A percentile compares a stretch with the other conserved stretches of the same genome.
Evolutionary conservation across 2,888 invertebrate genomes (phyloP).

Genomic region (Aleiodes leptofemur): DNA sequence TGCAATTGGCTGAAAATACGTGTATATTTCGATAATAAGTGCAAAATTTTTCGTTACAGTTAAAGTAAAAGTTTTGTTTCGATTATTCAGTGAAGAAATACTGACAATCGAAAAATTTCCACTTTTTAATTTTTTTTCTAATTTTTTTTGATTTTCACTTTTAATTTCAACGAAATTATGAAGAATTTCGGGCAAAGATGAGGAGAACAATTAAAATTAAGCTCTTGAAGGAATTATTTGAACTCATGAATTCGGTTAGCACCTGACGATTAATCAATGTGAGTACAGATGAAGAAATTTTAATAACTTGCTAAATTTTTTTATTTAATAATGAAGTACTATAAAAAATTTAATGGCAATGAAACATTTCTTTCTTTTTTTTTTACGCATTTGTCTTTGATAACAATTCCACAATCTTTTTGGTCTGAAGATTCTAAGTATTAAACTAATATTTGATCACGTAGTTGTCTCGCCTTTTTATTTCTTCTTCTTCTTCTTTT

Average conservation of each 20-base stretch:
- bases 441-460: conserved; percentile 25
- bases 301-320: neutral
- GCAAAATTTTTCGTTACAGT: neutral
- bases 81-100: neutral
- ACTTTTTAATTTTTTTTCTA: too few species aligned
- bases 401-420: conserved; percentile 22
- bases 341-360: neutral
- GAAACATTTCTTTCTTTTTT: neutral
- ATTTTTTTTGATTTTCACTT: neutral
- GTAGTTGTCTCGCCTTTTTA: conserved; percentile 24
- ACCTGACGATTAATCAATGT: conserved; percentile 57
- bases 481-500: too few species aligned
- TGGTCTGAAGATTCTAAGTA: neutral
- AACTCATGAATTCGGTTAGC: conserved; percentile 35
- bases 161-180: too few species aligned
- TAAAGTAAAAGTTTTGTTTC: too few species aligned
- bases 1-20: conserved; percentile 11
- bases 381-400: neutral
- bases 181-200: too few species aligned
- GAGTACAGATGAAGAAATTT: conserved; percentile 46
- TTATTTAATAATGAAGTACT: neutral
- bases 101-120: neutral
- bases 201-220: neutral
- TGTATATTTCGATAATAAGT: neutral
- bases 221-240: neutral